Conservation (phyloP, 1,140 invertebrate species). For the Hycleus phaleratus region DNA sequence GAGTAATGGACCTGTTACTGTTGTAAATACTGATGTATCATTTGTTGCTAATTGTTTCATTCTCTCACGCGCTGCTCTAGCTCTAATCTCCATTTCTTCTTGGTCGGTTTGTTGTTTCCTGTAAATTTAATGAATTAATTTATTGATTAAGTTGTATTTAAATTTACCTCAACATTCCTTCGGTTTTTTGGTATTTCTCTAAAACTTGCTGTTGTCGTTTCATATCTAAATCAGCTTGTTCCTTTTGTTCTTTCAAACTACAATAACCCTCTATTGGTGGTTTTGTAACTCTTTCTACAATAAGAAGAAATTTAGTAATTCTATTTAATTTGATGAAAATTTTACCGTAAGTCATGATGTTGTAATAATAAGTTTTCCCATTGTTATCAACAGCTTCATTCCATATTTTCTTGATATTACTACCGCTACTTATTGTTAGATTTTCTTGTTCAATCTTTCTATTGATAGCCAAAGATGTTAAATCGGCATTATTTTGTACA, state of each 20-base stretch:
- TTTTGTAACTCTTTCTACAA: constrained; percentile 56
- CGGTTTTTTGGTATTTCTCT: constrained; percentile 43
- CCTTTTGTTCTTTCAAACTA: constrained; percentile 53
- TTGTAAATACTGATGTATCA: constrained; percentile 13
- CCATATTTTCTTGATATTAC: constrained; percentile 48
- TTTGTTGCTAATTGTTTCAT: constrained; percentile 32
- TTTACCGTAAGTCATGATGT: constrained; percentile 67
- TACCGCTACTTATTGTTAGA: constrained; percentile 28
- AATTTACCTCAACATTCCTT: constrained; percentile 30
- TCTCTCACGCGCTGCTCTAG: constrained; percentile 32
- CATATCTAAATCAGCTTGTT: constrained; percentile 38
- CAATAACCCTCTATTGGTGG: constrained; percentile 57
- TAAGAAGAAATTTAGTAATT: constrained; percentile 13
- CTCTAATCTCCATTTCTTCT: constrained; percentile 42
- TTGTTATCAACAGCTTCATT: constrained; percentile 62
- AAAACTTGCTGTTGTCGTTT: constrained; percentile 46
- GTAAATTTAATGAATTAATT: constrained; percentile 1
- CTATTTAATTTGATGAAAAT: constrained; percentile 9
- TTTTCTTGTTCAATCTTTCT: constrained; percentile 26
- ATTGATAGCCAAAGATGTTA: constrained; percentile 46
- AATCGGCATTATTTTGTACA: constrained; percentile 61
- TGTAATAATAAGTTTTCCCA: constrained; percentile 73
- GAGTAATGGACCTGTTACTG: constrained; percentile 39
- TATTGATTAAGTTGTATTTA: background rate
- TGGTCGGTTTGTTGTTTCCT: constrained; percentile 37